phyloP scores from a whole-genome alignment of 2,888 invertebrate species.

The Acanthoscelides obtectus region DNA sequence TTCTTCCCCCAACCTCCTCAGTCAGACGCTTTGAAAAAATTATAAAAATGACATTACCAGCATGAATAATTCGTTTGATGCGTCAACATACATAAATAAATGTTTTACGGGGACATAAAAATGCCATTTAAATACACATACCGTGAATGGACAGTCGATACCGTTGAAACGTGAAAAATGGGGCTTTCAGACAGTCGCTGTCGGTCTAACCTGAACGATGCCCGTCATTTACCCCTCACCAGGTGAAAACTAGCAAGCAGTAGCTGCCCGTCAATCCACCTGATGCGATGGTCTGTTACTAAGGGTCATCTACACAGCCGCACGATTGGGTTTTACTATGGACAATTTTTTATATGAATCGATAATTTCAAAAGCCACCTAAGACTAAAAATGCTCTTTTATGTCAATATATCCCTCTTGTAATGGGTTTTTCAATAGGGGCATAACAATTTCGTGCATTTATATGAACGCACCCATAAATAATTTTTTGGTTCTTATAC shows the following conservation, averaged over 20 bases:
- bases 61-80: not conserved
- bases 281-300: slow-evolving; percentile 17
- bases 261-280: not conserved
- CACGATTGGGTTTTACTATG: not conserved
- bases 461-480: too few species aligned
- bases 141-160: not conserved
- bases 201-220: slow-evolving; percentile 21
- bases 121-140: not conserved
- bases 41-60: not conserved
- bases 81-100: not conserved
- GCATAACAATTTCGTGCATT: too few species aligned
- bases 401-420: too few species aligned
- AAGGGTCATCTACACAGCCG: not conserved
- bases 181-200: slow-evolving; percentile 4
- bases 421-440: too few species aligned
- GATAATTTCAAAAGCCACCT: too few species aligned
- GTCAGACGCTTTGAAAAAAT: not conserved
- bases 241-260: slow-evolving; percentile 22
- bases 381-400: too few species aligned
- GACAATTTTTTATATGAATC: too few species aligned
- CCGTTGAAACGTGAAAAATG: not conserved
- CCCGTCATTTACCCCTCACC: slow-evolving; percentile 32
- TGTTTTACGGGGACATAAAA: not conserved
- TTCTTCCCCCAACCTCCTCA: too few species aligned
- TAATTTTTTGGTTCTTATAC: too few species aligned